phyloP scores from a whole-genome alignment of 92 coral and sea anemone species.

The Paragorgia papillata region DNA sequence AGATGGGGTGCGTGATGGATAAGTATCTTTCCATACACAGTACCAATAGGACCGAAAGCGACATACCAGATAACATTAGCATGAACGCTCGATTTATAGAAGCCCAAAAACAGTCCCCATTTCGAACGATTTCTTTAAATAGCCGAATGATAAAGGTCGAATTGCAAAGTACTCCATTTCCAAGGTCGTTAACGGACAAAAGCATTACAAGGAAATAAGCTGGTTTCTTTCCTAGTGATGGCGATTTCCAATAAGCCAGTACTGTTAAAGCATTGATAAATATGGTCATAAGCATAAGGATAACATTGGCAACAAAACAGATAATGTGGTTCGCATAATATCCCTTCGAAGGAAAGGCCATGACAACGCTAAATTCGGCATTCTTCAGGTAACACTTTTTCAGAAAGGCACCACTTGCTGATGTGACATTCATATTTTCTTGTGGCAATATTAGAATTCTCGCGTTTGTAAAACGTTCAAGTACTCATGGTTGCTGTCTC shows the following conservation, averaged over 20 bases:
- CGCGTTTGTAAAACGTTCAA: too few relatives aligned
- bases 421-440: neutral
- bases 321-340: neutral
- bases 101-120: neutral
- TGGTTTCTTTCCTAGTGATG: neutral
- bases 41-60: neutral
- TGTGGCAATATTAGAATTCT: too few relatives aligned
- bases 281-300: neutral
- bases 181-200: neutral
- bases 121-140: neutral
- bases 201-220: constrained; percentile 8
- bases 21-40: neutral
- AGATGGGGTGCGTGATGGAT: neutral
- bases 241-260: constrained; percentile 3
- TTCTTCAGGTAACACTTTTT: neutral
- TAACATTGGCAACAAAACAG: neutral
- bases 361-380: neutral
- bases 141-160: neutral
- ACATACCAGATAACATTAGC: neutral
- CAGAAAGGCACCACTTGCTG: neutral
- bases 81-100: neutral
- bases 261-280: neutral
- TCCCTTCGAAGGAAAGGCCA: neutral
- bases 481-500: too few relatives aligned
- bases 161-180: neutral